Base-by-base conservation (phyloP, 2,113 vertebrate species). In the Petroica traversi region DNA sequence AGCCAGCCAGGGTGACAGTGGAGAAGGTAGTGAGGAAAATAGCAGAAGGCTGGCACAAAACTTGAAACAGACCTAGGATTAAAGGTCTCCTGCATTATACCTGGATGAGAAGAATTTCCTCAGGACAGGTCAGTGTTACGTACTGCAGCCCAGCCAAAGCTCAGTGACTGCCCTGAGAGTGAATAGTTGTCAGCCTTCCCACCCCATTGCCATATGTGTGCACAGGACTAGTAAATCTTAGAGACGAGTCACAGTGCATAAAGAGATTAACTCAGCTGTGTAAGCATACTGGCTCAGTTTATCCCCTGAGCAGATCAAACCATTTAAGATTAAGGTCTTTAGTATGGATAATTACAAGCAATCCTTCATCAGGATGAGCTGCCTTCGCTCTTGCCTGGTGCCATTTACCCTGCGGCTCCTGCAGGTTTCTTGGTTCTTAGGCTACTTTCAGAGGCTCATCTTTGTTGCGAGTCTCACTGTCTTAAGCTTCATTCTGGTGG, bases 241-340 rank as follows among this genome's bases (percentile, higher is more conserved):
- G n/a, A 68, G 49, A 43, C 11, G 0, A 77, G 85, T 83, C 71
- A 36, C 24, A 77, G 63, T 12, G 9, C 64, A 26, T 76, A 68
- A 94, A 88, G 75, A 88, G 89, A 93, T 96, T 93, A 93, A 54
- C 64, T 81, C 64, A 23, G 2, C 72, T 88, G 29, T 83, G 20
- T 88, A 54, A 93, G 85, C 86, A 54, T 88, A 57, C 58, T 80
- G 89, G 45, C 76, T 88, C 28, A 3, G 41, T 91, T 95, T 93
- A 91, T 93, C 45, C 63, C 54, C 75, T 79, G 72, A 93, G 89
- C 83, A 86, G 91, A 95, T 95, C 67, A 96, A 93, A 93, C 75
- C 49, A 43, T 76, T 91, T 80, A 92, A 91, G 86, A 80, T 94
- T 95, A 93, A 73, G 25, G 75, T 66, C 67, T 92, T 91, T 88